Evolutionary conservation across 2,113 vertebrate genomes (phyloP).

Genomic region (pig (Sus scrofa)): T2T-Sscrofa CM000812.6:38933501-38934000

Average conservation of each 20-base stretch:
- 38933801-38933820: neutral
- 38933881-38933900: neutral
- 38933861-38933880: neutral
- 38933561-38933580: neutral
- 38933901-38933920: neutral
- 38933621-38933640: neutral
- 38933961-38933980: neutral
- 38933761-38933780: neutral
- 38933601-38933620: slow-evolving; percentile 25
- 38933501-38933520: neutral
- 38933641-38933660: neutral
- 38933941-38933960: neutral
- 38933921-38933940: neutral
- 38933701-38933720: neutral
- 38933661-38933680: neutral
- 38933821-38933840: neutral
- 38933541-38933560: slow-evolving; percentile 32
- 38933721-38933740: neutral
- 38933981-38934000: neutral
- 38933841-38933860: neutral
- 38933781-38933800: neutral
- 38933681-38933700: neutral
- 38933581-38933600: neutral
- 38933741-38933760: neutral
- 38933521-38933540: neutral